Evolutionary conservation across 37 sponge, comb jelly and placozoan species (phyloP), one percentile per base, ranked within the genome.

Genomic region (Hexactinellida sp.): DNA sequence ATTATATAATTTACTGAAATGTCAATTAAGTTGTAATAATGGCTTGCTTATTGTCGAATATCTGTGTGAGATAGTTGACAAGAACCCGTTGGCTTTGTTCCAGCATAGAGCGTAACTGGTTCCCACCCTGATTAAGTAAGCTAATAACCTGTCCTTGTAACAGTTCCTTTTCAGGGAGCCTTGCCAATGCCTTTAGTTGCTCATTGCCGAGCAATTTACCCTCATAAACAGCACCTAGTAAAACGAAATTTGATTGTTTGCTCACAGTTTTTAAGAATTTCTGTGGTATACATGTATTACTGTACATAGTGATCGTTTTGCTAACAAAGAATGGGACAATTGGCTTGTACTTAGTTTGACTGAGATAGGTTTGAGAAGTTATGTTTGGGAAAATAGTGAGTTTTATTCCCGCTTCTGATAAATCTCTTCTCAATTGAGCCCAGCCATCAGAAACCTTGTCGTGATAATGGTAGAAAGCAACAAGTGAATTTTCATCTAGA

Each of bases 401-500:
- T 3, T 63, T 32, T 21, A 63, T 63, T 32, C 76, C 76, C 13
- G 3, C 76, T 32, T 63, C 13, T 3, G 28, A 25, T 23, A 63
- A 21, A 3, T 63, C 76, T 28, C 30, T 10, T 63, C 76, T 63
- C 3, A 63, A 63, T 25, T 63, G 32, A 25, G 76, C 30, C 76
- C 76, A 63, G 5, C 25, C 76, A 63, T 63, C 76, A 10, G 76
- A 25, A 10, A 23, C 25, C 34, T 10, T 25, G 3, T 63, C 76
- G 76, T 63, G 76, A 28, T 25, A 63, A 63, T 63, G 76, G 76
- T 63, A 63, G 76, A 63, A 63, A n/a, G 76, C 76, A 7, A 63
- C 76, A n/a, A 63, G 3, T n/a, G 76, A 63, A 63, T n/a, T 63
- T 1, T 63, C 30, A 25, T 63, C 30, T 25, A 63, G 34, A n/a